Conservation (phyloP, 2,113 vertebrate genomes). For the Lucifuga dentata region DNA sequence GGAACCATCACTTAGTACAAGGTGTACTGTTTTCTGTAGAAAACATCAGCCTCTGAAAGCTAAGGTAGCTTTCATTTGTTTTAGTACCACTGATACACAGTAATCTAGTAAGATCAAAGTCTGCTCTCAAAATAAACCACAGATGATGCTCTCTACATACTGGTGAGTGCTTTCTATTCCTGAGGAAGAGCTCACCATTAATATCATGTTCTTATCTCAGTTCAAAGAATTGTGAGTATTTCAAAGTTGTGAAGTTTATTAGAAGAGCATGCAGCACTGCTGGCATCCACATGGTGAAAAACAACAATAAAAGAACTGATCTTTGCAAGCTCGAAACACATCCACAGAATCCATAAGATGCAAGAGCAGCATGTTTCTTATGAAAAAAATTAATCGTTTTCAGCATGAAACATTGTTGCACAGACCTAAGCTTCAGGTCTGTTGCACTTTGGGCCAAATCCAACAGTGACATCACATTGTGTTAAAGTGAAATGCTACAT, state of each 20-base stretch:
- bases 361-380: too few relatives aligned
- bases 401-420: too few relatives aligned
- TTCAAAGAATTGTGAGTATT: conserved; percentile 44
- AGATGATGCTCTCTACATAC: conserved; percentile 15
- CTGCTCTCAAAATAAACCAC: conserved; percentile 44
- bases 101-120: conserved; percentile 39
- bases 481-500: too few relatives aligned
- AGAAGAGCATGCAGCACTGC: neutral
- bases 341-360: too few relatives aligned
- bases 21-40: neutral
- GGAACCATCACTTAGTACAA: neutral
- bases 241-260: conserved; percentile 1
- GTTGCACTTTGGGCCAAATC: too few relatives aligned
- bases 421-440: too few relatives aligned
- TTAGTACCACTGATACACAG: conserved; percentile 24
- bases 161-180: conserved; percentile 35
- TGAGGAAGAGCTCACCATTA: conserved; percentile 3
- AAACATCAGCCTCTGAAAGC: neutral
- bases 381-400: too few relatives aligned
- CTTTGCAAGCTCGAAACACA: too few relatives aligned
- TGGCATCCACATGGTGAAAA: neutral
- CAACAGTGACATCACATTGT: too few relatives aligned
- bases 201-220: conserved; percentile 35
- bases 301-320: too few relatives aligned
- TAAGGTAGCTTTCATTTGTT: conserved; percentile 30